Percentiles rank a stretch among this genome's conserved stretches.
Evolutionary conservation across 2,888 invertebrate genomes (phyloP).

Genomic region (Helicoverpa assulta): DNA sequence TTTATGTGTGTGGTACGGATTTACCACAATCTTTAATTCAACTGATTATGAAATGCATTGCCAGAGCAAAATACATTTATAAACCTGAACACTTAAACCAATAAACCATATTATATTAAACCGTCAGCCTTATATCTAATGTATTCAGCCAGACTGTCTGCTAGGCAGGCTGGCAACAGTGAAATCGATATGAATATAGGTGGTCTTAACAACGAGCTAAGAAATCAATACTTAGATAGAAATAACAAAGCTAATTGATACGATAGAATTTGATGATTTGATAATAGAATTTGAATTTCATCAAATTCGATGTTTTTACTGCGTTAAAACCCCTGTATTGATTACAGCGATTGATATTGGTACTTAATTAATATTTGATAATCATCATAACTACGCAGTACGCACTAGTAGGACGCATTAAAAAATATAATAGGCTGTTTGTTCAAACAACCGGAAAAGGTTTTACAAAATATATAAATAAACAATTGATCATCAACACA

Average conservation of each 20-base stretch:
- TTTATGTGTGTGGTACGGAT: too few species aligned
- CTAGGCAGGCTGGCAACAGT: conserved; percentile 3
- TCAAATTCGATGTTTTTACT: conserved; percentile 4
- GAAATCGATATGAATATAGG: conserved; percentile 17
- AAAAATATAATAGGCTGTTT: conserved; percentile 12
- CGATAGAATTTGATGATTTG: neutral
- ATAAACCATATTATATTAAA: too few species aligned
- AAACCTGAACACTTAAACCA: too few species aligned
- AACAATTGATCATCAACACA: conserved; percentile 6
- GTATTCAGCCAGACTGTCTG: neutral
- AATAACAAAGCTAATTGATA: neutral
- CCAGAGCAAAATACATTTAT: too few species aligned
- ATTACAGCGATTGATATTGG: neutral
- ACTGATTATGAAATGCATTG: too few species aligned
- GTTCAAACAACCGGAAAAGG: conserved; percentile 6
- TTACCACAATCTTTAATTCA: too few species aligned
- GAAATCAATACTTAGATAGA: conserved; percentile 10
- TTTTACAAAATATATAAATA: neutral
- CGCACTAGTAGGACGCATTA: neutral
- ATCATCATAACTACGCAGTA: conserved; percentile 7
- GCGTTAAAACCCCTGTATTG: neutral
- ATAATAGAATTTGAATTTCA: neutral
- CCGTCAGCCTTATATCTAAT: conserved; percentile 7
- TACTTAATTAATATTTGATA: conserved; percentile 11
- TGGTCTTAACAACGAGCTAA: neutral